A percentile compares a stretch with the other conserved stretches of the same genome.
These are phyloP conservation scores for Tautogolabrus adspersus DNA, from an alignment of 2,113 vertebrate species.

Conservation along the genomic window DNA sequence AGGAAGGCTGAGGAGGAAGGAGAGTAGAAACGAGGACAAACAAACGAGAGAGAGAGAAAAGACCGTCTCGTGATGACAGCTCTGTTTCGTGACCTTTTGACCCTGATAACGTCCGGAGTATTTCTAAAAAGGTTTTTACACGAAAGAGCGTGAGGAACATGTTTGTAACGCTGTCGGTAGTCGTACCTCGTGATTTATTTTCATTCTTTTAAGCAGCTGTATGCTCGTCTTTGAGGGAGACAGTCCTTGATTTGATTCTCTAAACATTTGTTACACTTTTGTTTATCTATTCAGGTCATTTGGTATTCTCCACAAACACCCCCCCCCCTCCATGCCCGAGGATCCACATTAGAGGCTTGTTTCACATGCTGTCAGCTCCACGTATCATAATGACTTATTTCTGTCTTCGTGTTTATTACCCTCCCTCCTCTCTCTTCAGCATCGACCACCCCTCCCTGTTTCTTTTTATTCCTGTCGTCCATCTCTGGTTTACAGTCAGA, in stretches of 20 bases:
- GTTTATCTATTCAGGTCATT: not conserved
- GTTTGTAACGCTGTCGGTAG: not conserved
- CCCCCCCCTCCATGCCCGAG: not conserved
- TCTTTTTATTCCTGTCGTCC: not conserved
- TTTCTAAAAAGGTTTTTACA: not conserved
- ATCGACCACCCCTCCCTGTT: not conserved
- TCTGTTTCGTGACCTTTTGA: conserved; percentile 16
- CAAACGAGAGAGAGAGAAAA: not conserved
- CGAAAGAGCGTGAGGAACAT: not conserved
- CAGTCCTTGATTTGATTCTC: no score
- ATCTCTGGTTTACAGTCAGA: conserved; percentile 4
- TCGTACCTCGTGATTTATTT: no score
- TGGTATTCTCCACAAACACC: not conserved
- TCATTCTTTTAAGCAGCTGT: no score
- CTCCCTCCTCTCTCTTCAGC: not conserved
- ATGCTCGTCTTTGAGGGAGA: no score
- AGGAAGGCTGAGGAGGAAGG: not conserved
- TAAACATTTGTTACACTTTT: no score
- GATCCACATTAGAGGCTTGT: conserved; percentile 6
- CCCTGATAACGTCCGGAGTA: not conserved
- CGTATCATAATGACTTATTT: conserved; percentile 45
- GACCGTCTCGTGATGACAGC: not conserved
- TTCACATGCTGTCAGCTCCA: conserved; percentile 29
- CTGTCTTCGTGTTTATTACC: conserved; percentile 34
- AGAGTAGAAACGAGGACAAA: conserved; percentile 8